These are phyloP conservation scores for Noctuana brunneofusca DNA, from an alignment of 2,888 invertebrate genomes.

Conservation along the genomic window DNA sequence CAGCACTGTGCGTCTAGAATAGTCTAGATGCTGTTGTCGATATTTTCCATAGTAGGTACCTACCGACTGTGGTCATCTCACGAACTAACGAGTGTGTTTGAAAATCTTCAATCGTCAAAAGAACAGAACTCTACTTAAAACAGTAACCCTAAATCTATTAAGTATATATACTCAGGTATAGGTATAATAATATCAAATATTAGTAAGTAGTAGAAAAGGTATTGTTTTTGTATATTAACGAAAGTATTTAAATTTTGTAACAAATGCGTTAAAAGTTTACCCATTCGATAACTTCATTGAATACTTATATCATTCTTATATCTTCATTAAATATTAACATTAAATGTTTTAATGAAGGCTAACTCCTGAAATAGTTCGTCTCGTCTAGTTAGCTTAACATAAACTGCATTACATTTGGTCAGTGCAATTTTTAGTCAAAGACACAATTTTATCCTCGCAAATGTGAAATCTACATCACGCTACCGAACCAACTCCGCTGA, in stretches of 20 bases:
- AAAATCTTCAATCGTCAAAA: neutral
- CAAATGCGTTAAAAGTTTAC: too few relatives aligned
- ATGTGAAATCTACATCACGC: neutral
- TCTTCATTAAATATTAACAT: neutral
- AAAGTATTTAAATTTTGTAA: too few relatives aligned
- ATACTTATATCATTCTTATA: too few relatives aligned
- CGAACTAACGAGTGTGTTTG: too few relatives aligned
- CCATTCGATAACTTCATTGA: too few relatives aligned
- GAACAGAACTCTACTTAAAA: too few relatives aligned
- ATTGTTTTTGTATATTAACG: too few relatives aligned
- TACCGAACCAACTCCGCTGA: slow-evolving; percentile 37
- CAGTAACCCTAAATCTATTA: too few relatives aligned
- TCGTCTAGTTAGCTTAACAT: neutral
- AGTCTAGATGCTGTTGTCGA: slow-evolving; percentile 1
- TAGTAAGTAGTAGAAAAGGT: too few relatives aligned
- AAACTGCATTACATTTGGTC: neutral
- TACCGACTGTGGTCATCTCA: neutral
- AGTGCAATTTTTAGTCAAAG: neutral
- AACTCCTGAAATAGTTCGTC: neutral
- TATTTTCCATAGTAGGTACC: neutral
- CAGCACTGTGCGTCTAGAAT: neutral
- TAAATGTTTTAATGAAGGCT: neutral
- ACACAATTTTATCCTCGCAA: neutral
- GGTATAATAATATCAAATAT: too few relatives aligned
- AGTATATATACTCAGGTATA: too few relatives aligned